Conservation (phyloP, 2,113 vertebrate species). For the Tachuris rubrigastra region DNA sequence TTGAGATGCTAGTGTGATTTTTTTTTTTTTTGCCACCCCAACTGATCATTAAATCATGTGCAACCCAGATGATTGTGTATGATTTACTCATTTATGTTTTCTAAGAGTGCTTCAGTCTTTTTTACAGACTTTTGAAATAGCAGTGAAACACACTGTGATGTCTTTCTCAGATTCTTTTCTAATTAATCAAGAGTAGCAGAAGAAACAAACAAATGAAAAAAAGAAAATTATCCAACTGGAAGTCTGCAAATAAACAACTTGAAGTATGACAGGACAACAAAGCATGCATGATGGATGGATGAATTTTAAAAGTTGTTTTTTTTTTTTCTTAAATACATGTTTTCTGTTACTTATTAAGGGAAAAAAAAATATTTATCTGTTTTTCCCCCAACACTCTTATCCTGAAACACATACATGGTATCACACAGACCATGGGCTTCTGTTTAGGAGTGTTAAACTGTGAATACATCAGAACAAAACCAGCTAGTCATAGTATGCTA, state of each 20-base stretch:
- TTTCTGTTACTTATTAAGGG: neutral
- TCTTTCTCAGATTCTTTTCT: neutral
- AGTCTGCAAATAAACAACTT: neutral
- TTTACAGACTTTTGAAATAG: neutral
- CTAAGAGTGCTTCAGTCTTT: neutral
- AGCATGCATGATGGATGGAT: neutral
- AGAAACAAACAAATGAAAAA: neutral
- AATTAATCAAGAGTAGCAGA: neutral
- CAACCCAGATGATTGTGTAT: neutral
- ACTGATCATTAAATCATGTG: neutral
- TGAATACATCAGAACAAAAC: neutral
- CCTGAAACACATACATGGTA: neutral
- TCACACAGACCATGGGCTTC: neutral
- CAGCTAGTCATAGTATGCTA: neutral
- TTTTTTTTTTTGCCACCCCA: neutral
- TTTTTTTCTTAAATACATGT: neutral
- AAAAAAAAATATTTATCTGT: fast-evolving
- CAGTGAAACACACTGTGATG: neutral
- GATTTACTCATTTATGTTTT: neutral
- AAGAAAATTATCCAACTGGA: neutral
- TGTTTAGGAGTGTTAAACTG: neutral
- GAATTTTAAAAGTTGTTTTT: neutral
- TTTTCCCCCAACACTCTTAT: fast-evolving
- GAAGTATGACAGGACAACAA: neutral
- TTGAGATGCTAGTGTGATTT: neutral